phyloP scores from a whole-genome alignment of 2,797 vertebrate genomes.

The Stomatorhinus walkeri region DNA sequence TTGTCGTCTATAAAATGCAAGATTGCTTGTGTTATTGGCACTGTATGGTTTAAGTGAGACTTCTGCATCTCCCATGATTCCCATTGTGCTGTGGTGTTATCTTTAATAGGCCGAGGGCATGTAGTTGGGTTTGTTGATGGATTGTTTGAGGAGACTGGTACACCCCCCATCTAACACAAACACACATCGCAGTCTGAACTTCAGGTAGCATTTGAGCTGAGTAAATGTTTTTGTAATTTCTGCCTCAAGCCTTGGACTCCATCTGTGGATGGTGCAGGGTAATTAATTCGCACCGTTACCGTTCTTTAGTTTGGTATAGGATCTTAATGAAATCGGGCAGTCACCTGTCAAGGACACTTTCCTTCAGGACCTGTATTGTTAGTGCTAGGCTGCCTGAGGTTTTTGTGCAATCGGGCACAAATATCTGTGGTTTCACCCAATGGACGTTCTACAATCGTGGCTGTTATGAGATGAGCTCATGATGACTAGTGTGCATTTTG shows the following conservation, averaged over 20 bases:
- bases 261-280: neutral
- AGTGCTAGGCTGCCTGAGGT: neutral
- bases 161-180: neutral
- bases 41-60: neutral
- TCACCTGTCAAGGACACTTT: neutral
- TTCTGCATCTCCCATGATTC: neutral
- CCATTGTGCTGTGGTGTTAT: neutral
- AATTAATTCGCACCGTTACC: neutral
- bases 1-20: neutral
- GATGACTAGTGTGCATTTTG: neutral
- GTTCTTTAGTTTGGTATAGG: neutral
- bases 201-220: neutral
- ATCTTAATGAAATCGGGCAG: neutral
- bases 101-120: neutral
- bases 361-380: neutral
- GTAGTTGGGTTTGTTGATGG: neutral
- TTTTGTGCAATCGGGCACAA: neutral
- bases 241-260: neutral
- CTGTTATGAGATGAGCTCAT: neutral
- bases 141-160: neutral
- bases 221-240: neutral
- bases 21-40: neutral
- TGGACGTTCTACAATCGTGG: neutral
- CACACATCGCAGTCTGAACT: neutral
- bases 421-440: neutral